Base-by-base conservation (phyloP, 2,113 vertebrate genomes). In the Gambusia affinis region DNA sequence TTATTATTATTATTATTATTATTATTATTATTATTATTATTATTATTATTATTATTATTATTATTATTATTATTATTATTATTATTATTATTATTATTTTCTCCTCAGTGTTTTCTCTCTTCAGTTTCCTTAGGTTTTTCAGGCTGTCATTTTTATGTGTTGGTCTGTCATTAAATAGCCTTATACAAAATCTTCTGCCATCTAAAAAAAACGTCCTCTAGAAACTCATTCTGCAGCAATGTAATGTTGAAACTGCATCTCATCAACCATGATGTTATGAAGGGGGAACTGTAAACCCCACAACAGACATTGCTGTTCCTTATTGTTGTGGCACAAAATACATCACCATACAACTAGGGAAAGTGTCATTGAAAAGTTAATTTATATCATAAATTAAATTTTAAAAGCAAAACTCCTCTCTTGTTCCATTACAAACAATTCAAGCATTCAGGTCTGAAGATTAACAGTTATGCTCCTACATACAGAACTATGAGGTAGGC, bases 111-210 rank as follows among this genome's bases (percentile, higher is more conserved):
- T 27, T 69, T 67, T 42, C 27, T 31, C 42, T 69, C 37, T 75
- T 70, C 31, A 33, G 80, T 66, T 83, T 72, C 33, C 72, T 76
- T 61, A 54, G 60, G 42, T 63, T 70, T 39, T 71, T 75, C 27
- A 64, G 37, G 76, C 14, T 6, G 29, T 37, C 37, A 31, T 70
- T 75, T 74, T 76, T 73, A 76, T 68, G 75, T 60, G 14, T 63
- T 19, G 6, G 5, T 30, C n/a, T 51, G 44, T 62, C 64, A 67
- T 67, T 44, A 44, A 64, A 67, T 24, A 70, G 42, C 51, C 4
- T 1, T 15, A 79, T 33, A 60, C 63, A 35, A 42, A 24, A 80
- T 30, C 62, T 62, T 69, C 30, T 30, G 62, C 35, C 35, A 44
- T 51, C 65, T 42, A 44, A 60, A 68, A 42, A 15, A 68, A 42